phyloP scores from a whole-genome alignment of 2,113 vertebrate genomes.

The Struthidea cinerea region DNA sequence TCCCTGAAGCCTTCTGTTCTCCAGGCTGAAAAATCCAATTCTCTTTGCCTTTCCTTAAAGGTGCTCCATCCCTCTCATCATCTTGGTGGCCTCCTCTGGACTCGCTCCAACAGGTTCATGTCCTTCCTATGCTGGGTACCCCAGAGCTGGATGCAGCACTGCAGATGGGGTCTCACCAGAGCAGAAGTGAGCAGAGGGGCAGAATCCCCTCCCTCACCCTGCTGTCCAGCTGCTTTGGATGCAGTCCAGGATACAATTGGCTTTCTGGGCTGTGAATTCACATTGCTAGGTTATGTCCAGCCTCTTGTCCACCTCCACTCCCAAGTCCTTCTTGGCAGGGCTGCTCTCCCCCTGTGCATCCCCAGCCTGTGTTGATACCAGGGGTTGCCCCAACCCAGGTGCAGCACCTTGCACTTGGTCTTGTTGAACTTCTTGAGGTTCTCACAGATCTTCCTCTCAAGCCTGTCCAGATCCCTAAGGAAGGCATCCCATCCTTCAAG shows the following conservation, averaged over 20 bases:
- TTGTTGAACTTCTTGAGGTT: neutral
- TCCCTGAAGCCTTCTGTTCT: neutral
- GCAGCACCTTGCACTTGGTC: neutral
- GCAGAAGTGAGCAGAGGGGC: neutral
- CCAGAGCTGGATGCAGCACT: neutral
- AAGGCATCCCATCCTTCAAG: neutral
- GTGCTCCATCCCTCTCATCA: neutral
- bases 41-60: neutral
- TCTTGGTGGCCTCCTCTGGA: neutral
- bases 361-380: neutral
- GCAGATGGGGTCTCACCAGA: neutral
- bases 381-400: neutral
- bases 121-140: neutral
- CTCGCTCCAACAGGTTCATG: accelerated
- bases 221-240: neutral
- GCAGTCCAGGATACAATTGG: neutral
- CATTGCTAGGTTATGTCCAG: neutral
- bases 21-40: neutral
- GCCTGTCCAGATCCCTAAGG: neutral
- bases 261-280: neutral
- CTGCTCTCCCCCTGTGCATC: neutral
- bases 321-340: neutral
- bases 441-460: neutral
- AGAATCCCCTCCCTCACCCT: neutral
- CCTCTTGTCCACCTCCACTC: neutral